A percentile compares a stretch with the other conserved stretches of the same genome.
Conservation (phyloP, 1,140 invertebrate species). For the Achatina immaculata region DNA sequence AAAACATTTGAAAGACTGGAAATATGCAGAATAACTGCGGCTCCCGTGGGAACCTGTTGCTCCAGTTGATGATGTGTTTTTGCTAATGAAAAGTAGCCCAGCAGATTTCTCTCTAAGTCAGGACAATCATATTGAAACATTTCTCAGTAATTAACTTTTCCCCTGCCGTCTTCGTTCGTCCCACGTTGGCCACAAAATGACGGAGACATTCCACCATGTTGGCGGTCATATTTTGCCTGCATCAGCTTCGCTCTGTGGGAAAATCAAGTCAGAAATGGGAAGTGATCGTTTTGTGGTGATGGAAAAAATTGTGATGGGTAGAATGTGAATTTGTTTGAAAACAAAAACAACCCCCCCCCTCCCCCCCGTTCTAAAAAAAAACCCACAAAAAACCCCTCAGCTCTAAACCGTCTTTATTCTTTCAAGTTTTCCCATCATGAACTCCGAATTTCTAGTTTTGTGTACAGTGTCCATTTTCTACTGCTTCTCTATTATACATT, state of each 20-base stretch:
- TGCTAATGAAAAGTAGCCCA: not conserved
- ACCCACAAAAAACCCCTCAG: no score
- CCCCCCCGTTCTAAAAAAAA: no score
- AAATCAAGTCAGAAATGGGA: not conserved
- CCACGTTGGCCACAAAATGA: not conserved
- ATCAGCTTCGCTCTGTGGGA: not conserved
- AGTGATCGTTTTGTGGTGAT: not conserved
- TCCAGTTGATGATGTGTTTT: not conserved
- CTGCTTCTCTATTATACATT: no score
- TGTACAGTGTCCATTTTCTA: no score
- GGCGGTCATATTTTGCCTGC: not conserved
- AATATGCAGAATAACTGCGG: not conserved
- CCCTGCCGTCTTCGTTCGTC: not conserved
- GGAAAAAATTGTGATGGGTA: no score
- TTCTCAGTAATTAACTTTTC: constrained; percentile 15
- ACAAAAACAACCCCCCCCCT: no score
- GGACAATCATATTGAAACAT: constrained; percentile 12
- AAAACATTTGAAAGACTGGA: not conserved
- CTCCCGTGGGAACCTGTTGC: constrained; percentile 25
- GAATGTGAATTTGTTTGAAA: no score
- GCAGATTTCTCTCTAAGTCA: not conserved
- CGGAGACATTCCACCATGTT: not conserved
- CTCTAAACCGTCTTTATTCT: no score
- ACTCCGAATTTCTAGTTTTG: no score
- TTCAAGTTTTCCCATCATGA: no score